These are phyloP conservation scores for Chaitophorus viminalis DNA, from an alignment of 2,888 invertebrate genomes.

Conservation along the genomic window DNA sequence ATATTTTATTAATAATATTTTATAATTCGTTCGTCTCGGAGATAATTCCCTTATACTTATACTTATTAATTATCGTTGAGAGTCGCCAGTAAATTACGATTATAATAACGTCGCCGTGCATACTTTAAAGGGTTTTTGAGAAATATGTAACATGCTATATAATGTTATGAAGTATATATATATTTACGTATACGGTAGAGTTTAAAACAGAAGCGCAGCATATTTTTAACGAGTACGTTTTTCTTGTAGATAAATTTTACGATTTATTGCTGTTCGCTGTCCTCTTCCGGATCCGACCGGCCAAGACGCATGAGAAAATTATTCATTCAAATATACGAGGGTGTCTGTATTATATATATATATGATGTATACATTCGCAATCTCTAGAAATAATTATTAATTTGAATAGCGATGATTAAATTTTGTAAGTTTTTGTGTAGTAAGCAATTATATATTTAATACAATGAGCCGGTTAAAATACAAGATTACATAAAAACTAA, in stretches of 20 bases:
- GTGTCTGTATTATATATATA: neutral
- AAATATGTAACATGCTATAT: neutral
- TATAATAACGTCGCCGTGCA: neutral
- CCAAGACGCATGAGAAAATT: neutral
- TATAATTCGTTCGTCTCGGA: conserved; percentile 10
- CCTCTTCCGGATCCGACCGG: neutral
- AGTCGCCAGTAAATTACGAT: conserved; percentile 55
- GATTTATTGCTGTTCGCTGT: neutral
- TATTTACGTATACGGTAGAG: neutral
- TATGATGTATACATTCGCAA: neutral
- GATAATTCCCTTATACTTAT: conserved; percentile 35
- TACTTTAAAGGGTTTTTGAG: neutral
- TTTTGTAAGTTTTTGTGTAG: neutral
- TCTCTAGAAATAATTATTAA: neutral
- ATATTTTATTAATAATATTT: neutral
- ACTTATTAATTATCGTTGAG: conserved; percentile 51
- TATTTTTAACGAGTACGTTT: neutral
- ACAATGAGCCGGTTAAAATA: too few species aligned
- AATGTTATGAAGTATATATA: neutral
- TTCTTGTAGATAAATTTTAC: conserved; percentile 14
- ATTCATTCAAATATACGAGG: neutral
- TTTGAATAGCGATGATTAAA: neutral
- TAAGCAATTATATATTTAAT: too few species aligned
- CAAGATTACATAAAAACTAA: too few species aligned
- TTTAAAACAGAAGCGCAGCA: neutral